Evolutionary conservation across 1,140 invertebrate genomes (phyloP).

Genomic region (Neotoxoptera formosana): DNA sequence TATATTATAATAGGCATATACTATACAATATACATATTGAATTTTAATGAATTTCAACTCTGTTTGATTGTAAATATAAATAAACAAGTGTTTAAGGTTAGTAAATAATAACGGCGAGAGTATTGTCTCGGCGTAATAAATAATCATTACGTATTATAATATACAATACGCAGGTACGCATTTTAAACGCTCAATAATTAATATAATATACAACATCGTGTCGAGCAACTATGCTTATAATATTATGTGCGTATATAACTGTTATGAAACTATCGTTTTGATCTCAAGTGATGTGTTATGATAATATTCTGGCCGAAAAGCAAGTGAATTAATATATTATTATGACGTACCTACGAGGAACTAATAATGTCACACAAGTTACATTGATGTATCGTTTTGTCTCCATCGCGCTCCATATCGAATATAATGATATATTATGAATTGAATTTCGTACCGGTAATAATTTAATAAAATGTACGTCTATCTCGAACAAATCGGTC

Average conservation of each 20-base stretch:
- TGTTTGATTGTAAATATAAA: background rate
- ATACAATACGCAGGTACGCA: background rate
- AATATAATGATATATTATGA: no score
- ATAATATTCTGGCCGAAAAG: background rate
- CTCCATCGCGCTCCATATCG: background rate
- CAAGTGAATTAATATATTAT: background rate
- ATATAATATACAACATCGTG: background rate
- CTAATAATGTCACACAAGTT: no score
- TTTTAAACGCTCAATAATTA: background rate
- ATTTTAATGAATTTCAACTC: background rate
- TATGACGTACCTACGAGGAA: background rate
- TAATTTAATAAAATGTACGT: constrained; percentile 5
- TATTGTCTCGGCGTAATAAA: background rate
- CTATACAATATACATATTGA: no score
- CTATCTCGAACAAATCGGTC: background rate
- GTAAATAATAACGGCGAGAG: background rate
- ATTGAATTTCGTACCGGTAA: background rate
- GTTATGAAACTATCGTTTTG: background rate
- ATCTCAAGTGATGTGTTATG: background rate
- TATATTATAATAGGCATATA: no score
- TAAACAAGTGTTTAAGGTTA: background rate
- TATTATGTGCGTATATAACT: background rate
- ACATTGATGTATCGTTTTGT: background rate
- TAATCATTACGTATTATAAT: no score
- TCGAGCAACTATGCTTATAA: background rate